Evolutionary conservation across 2,113 vertebrate species (phyloP).

Genomic region (Haemorhous mexicanus): DNA sequence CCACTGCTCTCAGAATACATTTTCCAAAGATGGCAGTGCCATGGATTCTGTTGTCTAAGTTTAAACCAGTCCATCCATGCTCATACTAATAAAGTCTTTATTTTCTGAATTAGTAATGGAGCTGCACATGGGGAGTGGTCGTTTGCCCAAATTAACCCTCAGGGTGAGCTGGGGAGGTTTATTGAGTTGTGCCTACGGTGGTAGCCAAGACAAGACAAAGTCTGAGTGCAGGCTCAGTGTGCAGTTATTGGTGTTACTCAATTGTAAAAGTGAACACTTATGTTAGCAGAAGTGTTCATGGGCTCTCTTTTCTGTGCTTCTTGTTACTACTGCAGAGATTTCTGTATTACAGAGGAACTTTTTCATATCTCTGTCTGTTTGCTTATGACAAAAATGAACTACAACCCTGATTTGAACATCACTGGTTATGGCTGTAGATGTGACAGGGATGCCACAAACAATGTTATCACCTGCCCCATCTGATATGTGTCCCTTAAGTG

Average conservation of each 20-base stretch:
- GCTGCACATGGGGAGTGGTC: too few species aligned
- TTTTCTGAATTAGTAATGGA: background rate
- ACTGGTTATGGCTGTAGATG: background rate
- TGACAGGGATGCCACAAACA: background rate
- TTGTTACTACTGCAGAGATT: background rate
- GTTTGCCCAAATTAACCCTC: background rate
- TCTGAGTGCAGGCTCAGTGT: background rate
- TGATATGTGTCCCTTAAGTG: background rate
- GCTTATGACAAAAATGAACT: background rate
- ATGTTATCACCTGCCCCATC: background rate
- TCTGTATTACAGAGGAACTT: background rate
- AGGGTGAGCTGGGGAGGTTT: background rate
- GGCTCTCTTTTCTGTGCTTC: background rate
- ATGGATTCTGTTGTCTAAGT: background rate
- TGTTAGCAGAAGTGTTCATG: background rate
- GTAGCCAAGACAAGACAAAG: background rate
- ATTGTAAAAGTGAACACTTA: background rate
- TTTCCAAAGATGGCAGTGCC: background rate
- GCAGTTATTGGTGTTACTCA: background rate
- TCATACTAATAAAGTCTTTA: background rate
- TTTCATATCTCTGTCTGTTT: background rate
- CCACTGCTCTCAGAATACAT: background rate
- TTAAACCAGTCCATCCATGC: background rate
- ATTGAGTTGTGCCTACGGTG: background rate
- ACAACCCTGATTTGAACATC: background rate